Conservation (phyloP, 1,140 invertebrate species). For the Apis florea region DNA sequence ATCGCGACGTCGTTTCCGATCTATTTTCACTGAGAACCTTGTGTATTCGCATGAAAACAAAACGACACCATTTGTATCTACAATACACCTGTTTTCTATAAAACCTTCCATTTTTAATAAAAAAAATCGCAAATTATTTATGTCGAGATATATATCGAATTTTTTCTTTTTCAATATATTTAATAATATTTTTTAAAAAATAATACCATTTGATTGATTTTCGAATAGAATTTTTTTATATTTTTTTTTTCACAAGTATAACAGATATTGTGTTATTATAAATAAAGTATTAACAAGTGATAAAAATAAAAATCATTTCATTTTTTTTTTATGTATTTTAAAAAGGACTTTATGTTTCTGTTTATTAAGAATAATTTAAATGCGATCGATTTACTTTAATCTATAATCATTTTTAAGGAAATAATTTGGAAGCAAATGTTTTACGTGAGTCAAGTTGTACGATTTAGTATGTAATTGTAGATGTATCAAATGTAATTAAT, state of each 20-base stretch:
- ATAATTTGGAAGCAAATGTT: background rate
- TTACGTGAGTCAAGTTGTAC: background rate
- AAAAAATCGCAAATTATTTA: background rate
- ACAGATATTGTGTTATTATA: background rate
- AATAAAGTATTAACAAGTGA: background rate
- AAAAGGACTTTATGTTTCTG: background rate
- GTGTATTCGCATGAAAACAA: background rate
- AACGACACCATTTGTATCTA: background rate
- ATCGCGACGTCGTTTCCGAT: conserved; percentile 3
- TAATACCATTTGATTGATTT: background rate
- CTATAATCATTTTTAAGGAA: background rate
- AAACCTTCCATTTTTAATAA: background rate
- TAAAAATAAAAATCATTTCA: background rate
- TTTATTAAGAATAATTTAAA: background rate
- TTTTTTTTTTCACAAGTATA: background rate
- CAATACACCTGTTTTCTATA: background rate
- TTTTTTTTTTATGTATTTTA: background rate
- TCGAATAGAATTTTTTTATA: too few relatives aligned
- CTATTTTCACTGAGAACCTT: background rate
- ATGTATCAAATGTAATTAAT: background rate
- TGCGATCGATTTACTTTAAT: background rate
- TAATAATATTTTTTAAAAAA: too few relatives aligned
- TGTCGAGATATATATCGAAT: background rate
- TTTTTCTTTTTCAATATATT: background rate
- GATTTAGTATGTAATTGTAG: background rate